Evolutionary conservation across 2,797 vertebrate species (phyloP), one percentile per base, ranked within the genome.

Genomic region (Thalassophryne amazonica): DNA sequence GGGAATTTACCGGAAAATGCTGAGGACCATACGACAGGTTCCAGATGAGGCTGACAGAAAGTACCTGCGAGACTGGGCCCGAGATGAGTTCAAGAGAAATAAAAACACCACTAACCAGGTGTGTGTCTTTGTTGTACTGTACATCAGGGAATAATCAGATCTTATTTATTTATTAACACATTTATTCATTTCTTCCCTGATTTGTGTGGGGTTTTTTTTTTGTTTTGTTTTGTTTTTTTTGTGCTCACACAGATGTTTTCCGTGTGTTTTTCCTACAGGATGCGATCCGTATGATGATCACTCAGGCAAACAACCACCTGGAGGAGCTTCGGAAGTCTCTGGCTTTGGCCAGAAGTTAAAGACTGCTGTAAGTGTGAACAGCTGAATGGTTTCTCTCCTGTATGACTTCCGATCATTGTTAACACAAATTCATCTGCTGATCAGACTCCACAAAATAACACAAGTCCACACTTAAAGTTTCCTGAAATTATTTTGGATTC

Each of bases 221-320:
- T n/a, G n/a, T n/a, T n/a, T n/a, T n/a, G n/a, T n/a, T n/a, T n/a
- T n/a, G n/a, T n/a, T n/a, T n/a, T n/a, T n/a, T n/a, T n/a, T n/a
- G n/a, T n/a, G n/a, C n/a, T n/a, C n/a, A n/a, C n/a, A 8, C 6
- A 12, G 13, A 13, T 17, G 7, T 10, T 13, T 5, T 2, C 3
- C 4, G 51, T 17, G 37, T 1, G 1, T 6, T 4, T 0, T 47
- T 33, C 11, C 48, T 25, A 12, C 59, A 98, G 97, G 94, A 94
- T 33, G 82, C 90, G 0, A 81, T 98, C 69, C 90, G 92, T 35
- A 98, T 99, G 95, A 99, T 99, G 96, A 87, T 98, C 51, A 93
- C 91, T 23, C 95, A 98, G 42, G 97, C 95, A n/a, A 91, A 89
- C 33, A 92, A 91, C 73, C 95, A 99, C n/a, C 91, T 96, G 15